phyloP scores from a whole-genome alignment of 2,797 vertebrate genomes.

The Melanotaenia parkinsoni region DNA sequence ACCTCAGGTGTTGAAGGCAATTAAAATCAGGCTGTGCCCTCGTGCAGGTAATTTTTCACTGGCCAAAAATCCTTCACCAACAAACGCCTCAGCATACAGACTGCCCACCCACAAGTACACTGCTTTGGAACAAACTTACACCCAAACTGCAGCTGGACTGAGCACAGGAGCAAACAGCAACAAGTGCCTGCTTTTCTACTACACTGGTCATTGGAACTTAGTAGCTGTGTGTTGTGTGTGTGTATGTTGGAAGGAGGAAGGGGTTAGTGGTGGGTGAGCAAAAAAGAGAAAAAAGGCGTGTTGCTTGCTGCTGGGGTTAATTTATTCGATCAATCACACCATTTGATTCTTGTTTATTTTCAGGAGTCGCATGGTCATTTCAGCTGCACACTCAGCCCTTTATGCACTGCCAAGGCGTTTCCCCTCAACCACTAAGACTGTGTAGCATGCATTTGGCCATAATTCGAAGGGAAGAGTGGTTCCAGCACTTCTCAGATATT shows the following conservation, averaged over 20 bases:
- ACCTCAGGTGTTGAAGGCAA: not conserved
- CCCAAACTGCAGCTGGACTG: constrained; percentile 50
- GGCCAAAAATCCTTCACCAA: constrained; percentile 12
- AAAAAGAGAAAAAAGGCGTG: constrained; percentile 6
- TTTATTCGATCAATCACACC: constrained; percentile 79
- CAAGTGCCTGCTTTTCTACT: constrained; percentile 61
- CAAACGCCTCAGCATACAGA: not conserved
- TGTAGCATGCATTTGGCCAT: constrained; percentile 53
- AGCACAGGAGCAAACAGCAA: constrained; percentile 56
- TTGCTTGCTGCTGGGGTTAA: constrained; percentile 64
- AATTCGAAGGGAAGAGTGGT: constrained; percentile 70
- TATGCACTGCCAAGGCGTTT: constrained; percentile 73
- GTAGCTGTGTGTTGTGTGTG: constrained; percentile 41
- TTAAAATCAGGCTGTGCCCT: not conserved
- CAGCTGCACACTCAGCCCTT: constrained; percentile 73
- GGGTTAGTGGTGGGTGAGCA: constrained; percentile 6
- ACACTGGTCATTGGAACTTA: constrained; percentile 43
- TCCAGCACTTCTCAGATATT: constrained; percentile 77
- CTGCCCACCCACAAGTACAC: constrained; percentile 17
- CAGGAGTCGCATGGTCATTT: constrained; percentile 74
- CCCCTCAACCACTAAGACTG: constrained; percentile 50
- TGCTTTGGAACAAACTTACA: constrained; percentile 34
- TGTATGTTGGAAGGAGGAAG: not conserved
- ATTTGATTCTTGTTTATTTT: constrained; percentile 84
- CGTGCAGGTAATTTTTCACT: constrained; percentile 4